phyloP scores from a whole-genome alignment of 1,140 invertebrate species.

The Panagrolaimus sp. region DNA sequence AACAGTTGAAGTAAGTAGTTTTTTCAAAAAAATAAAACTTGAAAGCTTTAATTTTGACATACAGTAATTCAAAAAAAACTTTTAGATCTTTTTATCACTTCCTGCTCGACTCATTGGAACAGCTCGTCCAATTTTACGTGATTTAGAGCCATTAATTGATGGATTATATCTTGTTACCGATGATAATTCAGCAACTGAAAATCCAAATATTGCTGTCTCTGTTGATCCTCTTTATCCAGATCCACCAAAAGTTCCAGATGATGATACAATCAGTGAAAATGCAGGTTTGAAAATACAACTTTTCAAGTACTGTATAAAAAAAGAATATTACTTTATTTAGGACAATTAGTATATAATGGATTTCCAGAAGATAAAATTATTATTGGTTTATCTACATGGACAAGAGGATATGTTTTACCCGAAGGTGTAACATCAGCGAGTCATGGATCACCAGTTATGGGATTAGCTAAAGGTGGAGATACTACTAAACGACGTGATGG shows the following conservation, averaged over 20 bases:
- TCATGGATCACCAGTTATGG: not conserved
- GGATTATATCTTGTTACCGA: not conserved
- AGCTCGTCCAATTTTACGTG: not conserved
- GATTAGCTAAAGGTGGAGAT: not conserved
- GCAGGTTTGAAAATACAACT: not conserved
- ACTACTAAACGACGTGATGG: not conserved
- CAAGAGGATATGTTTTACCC: not conserved
- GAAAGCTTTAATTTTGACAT: too few species aligned
- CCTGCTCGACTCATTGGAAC: not conserved
- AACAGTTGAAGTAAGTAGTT: not conserved
- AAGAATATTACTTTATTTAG: too few species aligned
- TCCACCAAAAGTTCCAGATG: not conserved
- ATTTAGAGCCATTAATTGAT: not conserved
- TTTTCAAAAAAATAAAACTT: too few species aligned
- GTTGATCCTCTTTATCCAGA: not conserved
- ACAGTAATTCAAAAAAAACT: too few species aligned
- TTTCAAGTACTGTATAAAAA: too few species aligned
- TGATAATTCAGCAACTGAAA: not conserved
- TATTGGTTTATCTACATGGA: not conserved
- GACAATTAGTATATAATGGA: not conserved
- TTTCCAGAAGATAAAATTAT: not conserved
- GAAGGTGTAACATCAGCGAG: too few species aligned
- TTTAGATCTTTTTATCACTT: not conserved
- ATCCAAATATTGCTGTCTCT: not conserved
- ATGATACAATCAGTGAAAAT: conserved; percentile 4